Percentiles rank a stretch among this genome's conserved stretches.
phyloP scores from a whole-genome alignment of 2,797 vertebrate genomes.

The Rhodeus uyekii region DNA sequence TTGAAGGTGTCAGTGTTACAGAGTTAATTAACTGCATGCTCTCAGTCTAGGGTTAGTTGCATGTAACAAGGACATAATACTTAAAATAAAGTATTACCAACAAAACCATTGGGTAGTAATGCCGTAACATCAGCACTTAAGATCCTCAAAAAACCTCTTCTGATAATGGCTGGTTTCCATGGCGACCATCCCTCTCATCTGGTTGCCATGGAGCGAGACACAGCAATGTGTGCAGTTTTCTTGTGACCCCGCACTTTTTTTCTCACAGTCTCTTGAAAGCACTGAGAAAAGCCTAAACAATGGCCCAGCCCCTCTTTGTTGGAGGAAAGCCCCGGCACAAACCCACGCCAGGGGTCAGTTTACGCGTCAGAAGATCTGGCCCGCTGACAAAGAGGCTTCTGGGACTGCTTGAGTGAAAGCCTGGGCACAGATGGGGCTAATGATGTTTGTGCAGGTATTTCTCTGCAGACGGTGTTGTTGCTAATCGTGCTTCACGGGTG shows the following conservation, averaged over 20 bases:
- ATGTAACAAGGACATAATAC: not conserved
- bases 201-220: constrained; percentile 74
- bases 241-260: constrained; percentile 73
- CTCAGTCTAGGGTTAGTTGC: not conserved
- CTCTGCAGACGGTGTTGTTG: not conserved
- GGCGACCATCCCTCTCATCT: constrained; percentile 72
- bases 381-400: constrained; percentile 65
- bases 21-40: not conserved
- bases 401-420: constrained; percentile 63
- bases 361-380: constrained; percentile 65
- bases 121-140: constrained; percentile 7
- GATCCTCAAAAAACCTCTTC: constrained; percentile 33
- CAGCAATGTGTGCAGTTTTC: constrained; percentile 65
- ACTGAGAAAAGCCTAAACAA: constrained; percentile 71
- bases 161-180: constrained; percentile 63
- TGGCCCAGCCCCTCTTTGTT: constrained; percentile 62
- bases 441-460: not conserved
- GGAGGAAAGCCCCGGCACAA: constrained; percentile 61
- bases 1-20: not conserved
- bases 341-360: constrained; percentile 69
- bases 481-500: not conserved
- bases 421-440: constrained; percentile 49
- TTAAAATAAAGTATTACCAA: not conserved
- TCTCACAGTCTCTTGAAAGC: constrained; percentile 68
- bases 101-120: not conserved